Conservation (phyloP, 2,888 invertebrate species). For the Apamea monoglypha region DNA sequence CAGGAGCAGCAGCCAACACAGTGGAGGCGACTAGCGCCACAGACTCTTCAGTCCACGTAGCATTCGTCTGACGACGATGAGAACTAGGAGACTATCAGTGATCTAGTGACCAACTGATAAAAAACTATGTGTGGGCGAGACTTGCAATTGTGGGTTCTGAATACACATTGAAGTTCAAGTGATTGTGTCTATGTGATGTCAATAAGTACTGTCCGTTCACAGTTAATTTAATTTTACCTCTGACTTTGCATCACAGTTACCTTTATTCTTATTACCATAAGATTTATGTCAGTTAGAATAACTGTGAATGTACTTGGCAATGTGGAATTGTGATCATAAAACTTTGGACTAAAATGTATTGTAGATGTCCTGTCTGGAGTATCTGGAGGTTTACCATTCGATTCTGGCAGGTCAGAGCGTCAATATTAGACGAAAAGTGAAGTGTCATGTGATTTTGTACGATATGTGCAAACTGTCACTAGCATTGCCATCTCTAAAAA, state of each 20-base stretch:
- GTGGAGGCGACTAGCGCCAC: constrained; percentile 86
- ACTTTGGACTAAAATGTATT: constrained; percentile 4
- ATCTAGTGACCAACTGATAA: constrained; percentile 32
- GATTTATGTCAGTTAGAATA: background rate
- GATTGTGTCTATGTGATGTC: constrained; percentile 30
- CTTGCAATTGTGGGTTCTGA: background rate
- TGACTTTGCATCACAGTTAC: background rate
- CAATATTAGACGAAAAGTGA: background rate
- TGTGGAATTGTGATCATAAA: background rate
- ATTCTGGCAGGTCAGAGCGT: background rate
- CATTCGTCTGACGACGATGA: constrained; percentile 58
- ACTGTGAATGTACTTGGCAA: background rate
- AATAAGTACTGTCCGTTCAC: background rate
- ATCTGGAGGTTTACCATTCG: background rate
- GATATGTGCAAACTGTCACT: constrained; percentile 2
- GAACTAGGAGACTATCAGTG: constrained; percentile 27
- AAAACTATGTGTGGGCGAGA: background rate
- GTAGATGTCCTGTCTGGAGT: background rate
- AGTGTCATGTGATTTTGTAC: constrained; percentile 19
- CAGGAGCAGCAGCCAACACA: constrained; percentile 79
- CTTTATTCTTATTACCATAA: background rate
- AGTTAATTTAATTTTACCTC: background rate
- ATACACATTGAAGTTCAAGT: constrained; percentile 33
- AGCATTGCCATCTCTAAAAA: background rate
- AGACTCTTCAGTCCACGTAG: constrained; percentile 83